Conservation (phyloP, 2,113 vertebrate species). For the Erythrocebus patas region DNA sequence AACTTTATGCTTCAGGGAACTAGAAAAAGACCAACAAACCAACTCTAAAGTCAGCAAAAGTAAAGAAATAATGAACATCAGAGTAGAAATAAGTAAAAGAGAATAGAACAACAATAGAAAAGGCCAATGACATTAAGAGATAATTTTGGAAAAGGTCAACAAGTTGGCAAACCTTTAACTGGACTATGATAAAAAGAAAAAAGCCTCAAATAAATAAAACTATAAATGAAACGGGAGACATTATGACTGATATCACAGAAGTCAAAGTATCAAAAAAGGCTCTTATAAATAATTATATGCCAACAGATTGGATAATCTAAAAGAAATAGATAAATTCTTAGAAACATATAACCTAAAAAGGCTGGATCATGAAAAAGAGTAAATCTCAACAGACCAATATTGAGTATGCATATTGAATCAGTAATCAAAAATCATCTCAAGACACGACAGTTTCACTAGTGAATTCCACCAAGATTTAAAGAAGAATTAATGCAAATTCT, state of each 20-base stretch:
- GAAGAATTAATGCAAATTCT: neutral
- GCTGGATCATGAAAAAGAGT: neutral
- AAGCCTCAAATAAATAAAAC: neutral
- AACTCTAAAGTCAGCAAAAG: neutral
- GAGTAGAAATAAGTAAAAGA: neutral
- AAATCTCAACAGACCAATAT: neutral
- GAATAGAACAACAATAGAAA: neutral
- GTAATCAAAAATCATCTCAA: neutral
- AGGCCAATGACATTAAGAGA: neutral
- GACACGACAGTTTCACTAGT: neutral
- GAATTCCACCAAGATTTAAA: neutral
- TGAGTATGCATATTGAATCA: neutral
- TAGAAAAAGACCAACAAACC: neutral
- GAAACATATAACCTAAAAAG: neutral
- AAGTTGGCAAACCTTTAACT: neutral
- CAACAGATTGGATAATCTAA: neutral
- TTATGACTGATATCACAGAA: neutral
- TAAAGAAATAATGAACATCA: neutral
- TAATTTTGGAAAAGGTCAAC: neutral
- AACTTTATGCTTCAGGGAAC: neutral
- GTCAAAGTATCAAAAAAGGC: neutral
- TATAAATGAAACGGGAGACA: neutral
- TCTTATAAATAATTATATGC: neutral
- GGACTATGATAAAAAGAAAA: neutral
- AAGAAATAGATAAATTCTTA: neutral